These are phyloP conservation scores for Macaria notata DNA, from an alignment of 2,888 invertebrate genomes.

Conservation along the genomic window DNA sequence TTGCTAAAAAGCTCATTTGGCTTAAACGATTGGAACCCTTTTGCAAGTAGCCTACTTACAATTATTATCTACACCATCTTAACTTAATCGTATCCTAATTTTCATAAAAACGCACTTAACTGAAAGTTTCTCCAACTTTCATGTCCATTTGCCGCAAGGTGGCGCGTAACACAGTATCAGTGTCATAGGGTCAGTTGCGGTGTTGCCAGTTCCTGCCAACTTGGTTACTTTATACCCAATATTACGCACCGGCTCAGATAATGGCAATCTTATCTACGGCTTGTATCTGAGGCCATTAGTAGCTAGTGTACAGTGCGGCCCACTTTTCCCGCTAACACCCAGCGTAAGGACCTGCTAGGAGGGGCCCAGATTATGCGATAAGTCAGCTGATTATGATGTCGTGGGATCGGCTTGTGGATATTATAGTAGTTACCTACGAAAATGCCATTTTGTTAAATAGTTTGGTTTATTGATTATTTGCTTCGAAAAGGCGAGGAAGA, in stretches of 20 bases:
- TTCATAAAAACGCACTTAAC: no score
- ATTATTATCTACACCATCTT: no score
- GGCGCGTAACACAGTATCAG: background rate
- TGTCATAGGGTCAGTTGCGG: slow-evolving; percentile 27
- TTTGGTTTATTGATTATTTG: no score
- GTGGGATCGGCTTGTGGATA: background rate
- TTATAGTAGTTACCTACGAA: no score
- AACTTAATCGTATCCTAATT: no score
- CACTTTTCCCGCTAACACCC: slow-evolving; percentile 62
- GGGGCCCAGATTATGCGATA: background rate
- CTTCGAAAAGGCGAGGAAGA: no score
- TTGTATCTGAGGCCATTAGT: slow-evolving; percentile 66
- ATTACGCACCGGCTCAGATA: slow-evolving; percentile 43
- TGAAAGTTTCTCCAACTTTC: no score
- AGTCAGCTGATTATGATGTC: background rate
- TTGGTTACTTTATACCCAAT: slow-evolving; percentile 34
- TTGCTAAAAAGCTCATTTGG: no score
- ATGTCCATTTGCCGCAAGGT: no score
- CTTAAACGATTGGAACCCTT: no score
- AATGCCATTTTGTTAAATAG: no score
- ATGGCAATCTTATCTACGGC: slow-evolving; percentile 60
- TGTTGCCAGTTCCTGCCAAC: slow-evolving; percentile 33
- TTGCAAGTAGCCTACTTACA: no score
- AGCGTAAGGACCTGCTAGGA: background rate
- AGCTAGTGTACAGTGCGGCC: slow-evolving; percentile 42